phyloP scores from a whole-genome alignment of 2,888 invertebrate species.

The Archips crataeganus region DNA sequence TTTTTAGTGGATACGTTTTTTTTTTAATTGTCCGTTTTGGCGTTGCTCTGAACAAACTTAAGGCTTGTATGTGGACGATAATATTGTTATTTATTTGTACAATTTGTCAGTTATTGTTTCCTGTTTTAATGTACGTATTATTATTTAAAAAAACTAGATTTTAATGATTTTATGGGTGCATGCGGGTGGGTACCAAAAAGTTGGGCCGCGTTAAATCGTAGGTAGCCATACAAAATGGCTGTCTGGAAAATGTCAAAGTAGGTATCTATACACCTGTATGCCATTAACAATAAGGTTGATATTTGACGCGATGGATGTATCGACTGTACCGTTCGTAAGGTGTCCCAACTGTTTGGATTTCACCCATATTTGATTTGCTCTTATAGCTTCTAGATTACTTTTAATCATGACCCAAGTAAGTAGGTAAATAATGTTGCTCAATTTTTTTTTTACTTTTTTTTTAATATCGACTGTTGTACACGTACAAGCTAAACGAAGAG shows the following conservation, averaged over 20 bases:
- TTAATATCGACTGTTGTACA: constrained; percentile 3
- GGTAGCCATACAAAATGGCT: too few relatives aligned
- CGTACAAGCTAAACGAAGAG: not conserved
- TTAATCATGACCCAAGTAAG: not conserved
- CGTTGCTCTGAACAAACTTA: not conserved
- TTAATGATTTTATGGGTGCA: not conserved
- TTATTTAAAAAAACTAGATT: not conserved
- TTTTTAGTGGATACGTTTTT: not conserved
- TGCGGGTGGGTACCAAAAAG: not conserved
- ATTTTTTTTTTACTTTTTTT: not conserved
- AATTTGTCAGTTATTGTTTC: not conserved
- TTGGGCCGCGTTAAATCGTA: too few relatives aligned
- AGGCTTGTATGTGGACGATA: constrained; percentile 5
- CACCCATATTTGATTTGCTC: not conserved
- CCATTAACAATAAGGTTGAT: too few relatives aligned
- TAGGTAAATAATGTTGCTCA: not conserved
- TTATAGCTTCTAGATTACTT: not conserved
- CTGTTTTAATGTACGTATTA: not conserved
- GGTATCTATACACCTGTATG: too few relatives aligned
- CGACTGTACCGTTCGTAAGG: too few relatives aligned
- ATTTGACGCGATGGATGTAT: too few relatives aligned
- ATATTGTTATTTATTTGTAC: constrained; percentile 1
- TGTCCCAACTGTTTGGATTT: too few relatives aligned
- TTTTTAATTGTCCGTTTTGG: not conserved
- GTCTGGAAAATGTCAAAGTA: too few relatives aligned